These are phyloP conservation scores for Nowickia ferox DNA, from an alignment of 2,888 invertebrate species.

Conservation along the genomic window DNA sequence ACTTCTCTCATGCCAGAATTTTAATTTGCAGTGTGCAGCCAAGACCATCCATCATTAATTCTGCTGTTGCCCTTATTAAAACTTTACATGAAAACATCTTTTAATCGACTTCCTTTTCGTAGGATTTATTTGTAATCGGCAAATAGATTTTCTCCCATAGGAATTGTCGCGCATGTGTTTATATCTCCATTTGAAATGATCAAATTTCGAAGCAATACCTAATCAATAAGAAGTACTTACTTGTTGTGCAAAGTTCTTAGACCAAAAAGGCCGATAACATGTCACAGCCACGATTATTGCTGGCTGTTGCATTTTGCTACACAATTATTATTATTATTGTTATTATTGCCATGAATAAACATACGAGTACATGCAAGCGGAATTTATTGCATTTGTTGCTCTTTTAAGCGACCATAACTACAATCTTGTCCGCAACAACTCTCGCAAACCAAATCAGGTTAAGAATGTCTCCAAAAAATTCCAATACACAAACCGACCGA, in stretches of 20 bases:
- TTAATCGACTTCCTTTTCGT: slow-evolving; percentile 22
- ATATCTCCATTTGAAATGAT: not conserved
- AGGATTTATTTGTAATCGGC: slow-evolving; percentile 3
- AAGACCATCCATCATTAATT: too few relatives aligned
- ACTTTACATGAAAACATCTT: not conserved
- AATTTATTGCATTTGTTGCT: slow-evolving; percentile 44
- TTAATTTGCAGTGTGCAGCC: too few relatives aligned
- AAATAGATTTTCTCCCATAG: slow-evolving; percentile 43
- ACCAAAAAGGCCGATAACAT: slow-evolving; percentile 44
- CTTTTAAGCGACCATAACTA: slow-evolving; percentile 49
- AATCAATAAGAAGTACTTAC: slow-evolving; percentile 19
- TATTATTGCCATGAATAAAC: slow-evolving; percentile 47
- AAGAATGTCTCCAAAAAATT: slow-evolving; percentile 71
- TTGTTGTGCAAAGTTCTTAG: slow-evolving; percentile 8
- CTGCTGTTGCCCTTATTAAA: not conserved
- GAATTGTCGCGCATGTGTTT: slow-evolving; percentile 10
- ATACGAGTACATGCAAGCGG: slow-evolving; percentile 28
- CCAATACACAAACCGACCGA: slow-evolving; percentile 34
- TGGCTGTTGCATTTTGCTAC: not conserved
- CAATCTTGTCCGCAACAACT: slow-evolving; percentile 58
- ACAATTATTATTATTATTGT: slow-evolving; percentile 48
- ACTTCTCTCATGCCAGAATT: too few relatives aligned
- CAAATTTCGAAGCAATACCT: slow-evolving; percentile 40
- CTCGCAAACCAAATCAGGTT: slow-evolving; percentile 71
- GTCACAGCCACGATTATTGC: slow-evolving; percentile 4